These are phyloP conservation scores for Vanessa cardui DNA, from an alignment of 2,888 invertebrate genomes.

Conservation along the genomic window DNA sequence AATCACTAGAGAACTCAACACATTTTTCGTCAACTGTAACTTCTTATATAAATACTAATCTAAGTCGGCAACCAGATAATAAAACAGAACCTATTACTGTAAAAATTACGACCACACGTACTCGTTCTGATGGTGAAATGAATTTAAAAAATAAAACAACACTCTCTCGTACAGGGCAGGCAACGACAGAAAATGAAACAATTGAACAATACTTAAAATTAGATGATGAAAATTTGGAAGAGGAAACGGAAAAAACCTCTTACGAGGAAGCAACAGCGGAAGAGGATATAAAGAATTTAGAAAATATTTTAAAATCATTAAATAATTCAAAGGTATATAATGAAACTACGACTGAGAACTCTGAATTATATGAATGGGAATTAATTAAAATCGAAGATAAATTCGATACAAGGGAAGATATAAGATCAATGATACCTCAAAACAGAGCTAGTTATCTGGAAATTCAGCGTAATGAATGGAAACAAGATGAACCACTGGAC, in stretches of 20 bases:
- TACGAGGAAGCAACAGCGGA: conserved; percentile 29
- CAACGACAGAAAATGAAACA: conserved; percentile 12
- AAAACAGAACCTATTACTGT: neutral
- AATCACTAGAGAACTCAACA: neutral
- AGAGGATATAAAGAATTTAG: conserved; percentile 29
- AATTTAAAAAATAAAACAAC: conserved; percentile 2
- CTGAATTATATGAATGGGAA: conserved; percentile 36
- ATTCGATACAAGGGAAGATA: conserved; percentile 21
- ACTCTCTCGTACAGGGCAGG: neutral
- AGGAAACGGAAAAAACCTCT: conserved; percentile 41
- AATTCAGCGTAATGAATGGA: conserved; percentile 56
- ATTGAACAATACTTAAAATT: conserved; percentile 13
- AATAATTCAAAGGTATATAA: conserved; percentile 18
- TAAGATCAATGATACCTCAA: conserved; percentile 53
- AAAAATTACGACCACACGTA: neutral
- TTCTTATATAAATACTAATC: neutral
- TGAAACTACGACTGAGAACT: conserved; percentile 23
- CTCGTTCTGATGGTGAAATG: neutral
- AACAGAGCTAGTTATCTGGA: conserved; percentile 59
- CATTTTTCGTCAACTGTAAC: neutral
- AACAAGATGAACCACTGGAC: conserved; percentile 53
- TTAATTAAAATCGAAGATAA: conserved; percentile 39
- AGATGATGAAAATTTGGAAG: conserved; percentile 48
- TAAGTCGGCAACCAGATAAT: neutral
- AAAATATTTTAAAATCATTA: conserved; percentile 29